Conservation (phyloP, 1,140 invertebrate species). For the Zophobas atratus region DNA sequence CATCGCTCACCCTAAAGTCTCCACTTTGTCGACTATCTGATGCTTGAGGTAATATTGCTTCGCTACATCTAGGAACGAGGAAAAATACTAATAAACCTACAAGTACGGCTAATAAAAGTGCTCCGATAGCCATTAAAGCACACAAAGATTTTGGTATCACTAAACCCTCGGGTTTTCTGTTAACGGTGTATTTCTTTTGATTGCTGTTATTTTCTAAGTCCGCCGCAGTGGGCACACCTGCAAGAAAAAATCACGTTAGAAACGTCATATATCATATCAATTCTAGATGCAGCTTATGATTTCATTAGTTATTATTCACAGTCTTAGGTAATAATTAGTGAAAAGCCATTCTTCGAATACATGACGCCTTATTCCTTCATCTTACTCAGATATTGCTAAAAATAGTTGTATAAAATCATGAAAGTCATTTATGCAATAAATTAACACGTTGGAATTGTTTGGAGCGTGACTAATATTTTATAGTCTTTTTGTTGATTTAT, state of each 20-base stretch:
- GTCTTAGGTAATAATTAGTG: too few species aligned
- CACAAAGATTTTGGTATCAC: slow-evolving; percentile 62
- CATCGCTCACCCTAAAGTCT: neutral
- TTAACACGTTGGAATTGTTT: neutral
- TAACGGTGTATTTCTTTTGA: slow-evolving; percentile 66
- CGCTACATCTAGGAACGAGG: slow-evolving; percentile 58
- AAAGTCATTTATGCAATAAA: slow-evolving; percentile 5
- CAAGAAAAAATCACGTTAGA: slow-evolving; percentile 44
- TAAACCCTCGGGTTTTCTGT: slow-evolving; percentile 55
- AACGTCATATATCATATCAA: neutral
- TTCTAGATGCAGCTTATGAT: too few species aligned
- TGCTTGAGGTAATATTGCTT: slow-evolving; percentile 7
- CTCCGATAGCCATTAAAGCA: slow-evolving; percentile 62
- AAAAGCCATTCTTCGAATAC: too few species aligned
- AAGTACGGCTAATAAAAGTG: slow-evolving; percentile 61
- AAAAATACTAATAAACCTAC: slow-evolving; percentile 64
- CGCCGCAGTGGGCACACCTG: slow-evolving; percentile 63
- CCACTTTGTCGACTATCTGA: slow-evolving; percentile 6
- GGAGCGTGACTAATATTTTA: neutral
- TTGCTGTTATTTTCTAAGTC: slow-evolving; percentile 63
- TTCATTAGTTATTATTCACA: too few species aligned
- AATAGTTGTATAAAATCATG: neutral
- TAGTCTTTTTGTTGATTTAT: neutral
- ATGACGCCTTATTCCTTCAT: too few species aligned
- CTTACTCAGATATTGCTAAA: too few species aligned